A percentile compares a stretch with the other conserved stretches of the same genome.
Conservation (phyloP, 2,113 vertebrate genomes). For the Glaucomys volans region DNA sequence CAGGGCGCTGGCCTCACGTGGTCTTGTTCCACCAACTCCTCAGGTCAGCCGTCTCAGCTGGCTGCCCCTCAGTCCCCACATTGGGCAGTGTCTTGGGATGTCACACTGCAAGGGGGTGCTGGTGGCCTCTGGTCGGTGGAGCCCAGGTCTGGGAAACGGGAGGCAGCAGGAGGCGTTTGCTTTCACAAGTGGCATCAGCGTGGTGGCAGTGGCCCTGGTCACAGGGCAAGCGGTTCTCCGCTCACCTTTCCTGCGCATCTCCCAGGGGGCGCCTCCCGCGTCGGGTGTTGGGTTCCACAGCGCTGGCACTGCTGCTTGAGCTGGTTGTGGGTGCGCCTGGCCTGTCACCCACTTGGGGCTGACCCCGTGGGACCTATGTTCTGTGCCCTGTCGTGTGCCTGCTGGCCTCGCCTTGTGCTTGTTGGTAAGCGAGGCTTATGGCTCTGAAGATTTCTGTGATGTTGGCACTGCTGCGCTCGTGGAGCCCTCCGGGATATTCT, state of each 20-base stretch:
- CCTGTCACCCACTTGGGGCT: neutral
- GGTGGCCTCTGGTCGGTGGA: neutral
- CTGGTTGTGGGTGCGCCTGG: neutral
- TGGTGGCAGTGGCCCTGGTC: neutral
- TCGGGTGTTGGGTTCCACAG: neutral
- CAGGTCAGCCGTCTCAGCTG: neutral
- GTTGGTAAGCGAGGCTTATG: neutral
- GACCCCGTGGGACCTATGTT: neutral
- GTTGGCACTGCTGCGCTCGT: neutral
- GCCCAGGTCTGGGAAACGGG: no score
- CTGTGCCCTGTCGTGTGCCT: neutral
- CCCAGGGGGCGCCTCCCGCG: neutral
- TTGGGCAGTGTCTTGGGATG: neutral
- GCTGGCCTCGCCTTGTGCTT: neutral
- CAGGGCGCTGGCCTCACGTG: neutral
- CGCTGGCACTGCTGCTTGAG: neutral
- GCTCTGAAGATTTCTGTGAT: neutral
- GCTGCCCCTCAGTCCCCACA: no score
- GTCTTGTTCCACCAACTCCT: neutral
- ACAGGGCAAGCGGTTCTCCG: neutral
- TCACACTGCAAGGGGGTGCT: neutral
- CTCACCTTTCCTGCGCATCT: accelerated
- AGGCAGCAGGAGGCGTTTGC: no score
- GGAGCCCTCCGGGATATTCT: neutral
- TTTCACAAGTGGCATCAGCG: no score